Percentiles rank a stretch among this genome's conserved stretches.
These are phyloP conservation scores for Puffinus mauretanicus DNA, from an alignment of 2,113 vertebrate species.

Conservation along the genomic window DNA sequence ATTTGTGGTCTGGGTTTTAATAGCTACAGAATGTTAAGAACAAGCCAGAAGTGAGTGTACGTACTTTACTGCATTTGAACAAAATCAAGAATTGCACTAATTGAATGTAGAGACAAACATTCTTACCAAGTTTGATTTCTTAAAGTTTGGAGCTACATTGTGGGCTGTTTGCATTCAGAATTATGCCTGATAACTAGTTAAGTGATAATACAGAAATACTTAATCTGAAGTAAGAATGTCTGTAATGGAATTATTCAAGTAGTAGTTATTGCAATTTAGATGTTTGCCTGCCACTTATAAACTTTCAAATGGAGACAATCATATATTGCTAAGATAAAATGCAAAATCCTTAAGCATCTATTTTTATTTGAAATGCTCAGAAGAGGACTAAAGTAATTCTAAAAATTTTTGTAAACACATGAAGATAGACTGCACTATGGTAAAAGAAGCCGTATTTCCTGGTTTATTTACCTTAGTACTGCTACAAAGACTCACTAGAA, in stretches of 20 bases:
- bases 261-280: neutral
- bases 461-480: neutral
- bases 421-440: neutral
- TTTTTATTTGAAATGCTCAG: neutral
- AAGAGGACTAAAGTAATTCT: neutral
- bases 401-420: neutral
- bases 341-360: neutral
- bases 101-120: neutral
- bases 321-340: neutral
- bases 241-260: neutral
- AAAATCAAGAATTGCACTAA: neutral
- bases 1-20: neutral
- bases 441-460: neutral
- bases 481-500: neutral
- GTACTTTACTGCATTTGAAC: neutral
- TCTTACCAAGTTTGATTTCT: neutral
- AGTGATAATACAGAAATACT: neutral
- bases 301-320: neutral
- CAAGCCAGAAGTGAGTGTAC: neutral
- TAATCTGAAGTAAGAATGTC: neutral
- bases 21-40: neutral
- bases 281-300: neutral
- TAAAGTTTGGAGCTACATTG: neutral
- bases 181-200: neutral
- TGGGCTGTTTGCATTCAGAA: neutral